Conservation (phyloP, 2,797 vertebrate genomes). For the Cetoscarus ocellatus region DNA sequence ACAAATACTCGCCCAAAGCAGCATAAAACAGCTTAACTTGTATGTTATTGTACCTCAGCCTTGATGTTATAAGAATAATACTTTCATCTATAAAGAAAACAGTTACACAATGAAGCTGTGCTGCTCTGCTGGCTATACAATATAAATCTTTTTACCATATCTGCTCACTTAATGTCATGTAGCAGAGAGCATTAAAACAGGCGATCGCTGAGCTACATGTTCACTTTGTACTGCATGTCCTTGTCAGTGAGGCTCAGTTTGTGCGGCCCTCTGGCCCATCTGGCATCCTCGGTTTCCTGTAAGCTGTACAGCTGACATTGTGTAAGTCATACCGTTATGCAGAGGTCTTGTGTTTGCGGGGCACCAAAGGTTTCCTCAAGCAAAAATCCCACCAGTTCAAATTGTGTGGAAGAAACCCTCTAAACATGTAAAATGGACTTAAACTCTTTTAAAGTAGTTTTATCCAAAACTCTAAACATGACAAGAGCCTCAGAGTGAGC, state of each 20-base stretch:
- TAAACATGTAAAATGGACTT: neutral
- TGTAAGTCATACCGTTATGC: constrained; percentile 9
- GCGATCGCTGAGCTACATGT: neutral
- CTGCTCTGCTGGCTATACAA: neutral
- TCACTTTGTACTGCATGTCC: neutral
- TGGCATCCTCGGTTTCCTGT: neutral
- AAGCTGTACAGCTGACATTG: constrained; percentile 2
- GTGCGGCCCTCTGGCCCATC: neutral
- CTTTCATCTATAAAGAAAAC: neutral
- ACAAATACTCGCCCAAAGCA: too few relatives aligned
- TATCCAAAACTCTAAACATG: neutral
- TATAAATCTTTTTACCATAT: neutral
- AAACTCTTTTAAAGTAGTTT: neutral
- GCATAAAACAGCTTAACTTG: neutral
- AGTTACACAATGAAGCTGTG: neutral
- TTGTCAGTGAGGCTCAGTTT: neutral
- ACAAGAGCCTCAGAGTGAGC: neutral
- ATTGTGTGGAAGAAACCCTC: too few relatives aligned
- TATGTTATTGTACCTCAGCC: neutral
- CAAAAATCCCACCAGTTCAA: neutral
- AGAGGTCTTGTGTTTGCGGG: neutral
- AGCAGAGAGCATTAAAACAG: neutral
- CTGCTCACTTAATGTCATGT: neutral
- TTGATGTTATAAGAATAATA: neutral
- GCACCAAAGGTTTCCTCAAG: neutral